phyloP scores from a whole-genome alignment of 2,797 vertebrate genomes.

The Neostethus bicornis region DNA sequence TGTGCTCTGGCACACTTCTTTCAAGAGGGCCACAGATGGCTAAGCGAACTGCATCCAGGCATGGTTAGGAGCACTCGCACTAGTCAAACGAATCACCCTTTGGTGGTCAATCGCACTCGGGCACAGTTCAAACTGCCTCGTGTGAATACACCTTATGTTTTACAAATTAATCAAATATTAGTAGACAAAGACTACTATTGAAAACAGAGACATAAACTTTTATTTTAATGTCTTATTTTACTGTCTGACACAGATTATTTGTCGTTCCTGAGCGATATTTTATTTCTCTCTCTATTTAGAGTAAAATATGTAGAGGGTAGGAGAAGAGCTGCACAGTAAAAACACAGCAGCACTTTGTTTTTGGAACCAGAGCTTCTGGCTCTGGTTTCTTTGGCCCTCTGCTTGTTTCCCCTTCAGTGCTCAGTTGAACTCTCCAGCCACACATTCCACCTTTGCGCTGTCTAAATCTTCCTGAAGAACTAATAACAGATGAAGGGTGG shows the following conservation, averaged over 20 bases:
- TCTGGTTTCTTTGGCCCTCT: constrained; percentile 46
- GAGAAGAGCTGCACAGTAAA: constrained; percentile 36
- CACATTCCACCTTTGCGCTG: constrained; percentile 45
- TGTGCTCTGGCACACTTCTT: too few species aligned
- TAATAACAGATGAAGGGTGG: constrained; percentile 60
- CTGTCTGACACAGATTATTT: neutral
- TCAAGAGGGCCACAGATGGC: too few species aligned
- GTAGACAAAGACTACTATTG: neutral
- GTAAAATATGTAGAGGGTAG: constrained; percentile 4
- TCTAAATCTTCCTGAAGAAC: constrained; percentile 42
- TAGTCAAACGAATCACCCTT: too few species aligned
- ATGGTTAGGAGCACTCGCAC: too few species aligned
- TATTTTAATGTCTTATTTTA: constrained; percentile 3
- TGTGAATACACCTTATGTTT: too few species aligned
- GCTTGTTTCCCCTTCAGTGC: constrained; percentile 40
- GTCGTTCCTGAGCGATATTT: constrained; percentile 16
- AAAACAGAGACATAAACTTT: constrained; percentile 2
- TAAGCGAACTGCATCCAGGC: too few species aligned
- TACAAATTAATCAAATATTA: too few species aligned
- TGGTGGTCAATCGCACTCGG: too few species aligned
- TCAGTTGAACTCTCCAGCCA: constrained; percentile 27
- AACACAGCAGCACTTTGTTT: constrained; percentile 65
- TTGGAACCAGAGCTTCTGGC: constrained; percentile 64
- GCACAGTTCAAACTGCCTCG: too few species aligned
- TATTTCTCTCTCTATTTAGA: constrained; percentile 25